These are phyloP conservation scores for Nycticorax nycticorax DNA, from an alignment of 2,113 vertebrate species.

Conservation along the genomic window DNA sequence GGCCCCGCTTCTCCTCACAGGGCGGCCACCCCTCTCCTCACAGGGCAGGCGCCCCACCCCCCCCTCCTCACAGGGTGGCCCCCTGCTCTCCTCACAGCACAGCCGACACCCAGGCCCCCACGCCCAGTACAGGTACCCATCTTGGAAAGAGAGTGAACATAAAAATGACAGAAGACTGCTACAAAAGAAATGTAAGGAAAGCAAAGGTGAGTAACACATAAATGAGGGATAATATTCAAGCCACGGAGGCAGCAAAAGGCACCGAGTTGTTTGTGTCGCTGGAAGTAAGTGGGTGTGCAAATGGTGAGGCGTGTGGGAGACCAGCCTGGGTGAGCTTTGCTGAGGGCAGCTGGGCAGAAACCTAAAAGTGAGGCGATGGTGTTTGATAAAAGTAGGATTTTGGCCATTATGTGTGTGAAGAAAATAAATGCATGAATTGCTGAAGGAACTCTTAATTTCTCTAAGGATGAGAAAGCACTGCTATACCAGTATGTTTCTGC, in stretches of 20 bases:
- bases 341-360: neutral
- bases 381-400: neutral
- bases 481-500: neutral
- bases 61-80: no score
- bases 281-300: fast-evolving
- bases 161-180: neutral
- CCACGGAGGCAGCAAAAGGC: neutral
- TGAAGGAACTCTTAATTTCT: neutral
- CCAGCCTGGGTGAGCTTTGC: neutral
- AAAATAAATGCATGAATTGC: neutral
- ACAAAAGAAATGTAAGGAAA: neutral
- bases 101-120: fast-evolving
- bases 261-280: fast-evolving
- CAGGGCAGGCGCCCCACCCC: no score
- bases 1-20: neutral
- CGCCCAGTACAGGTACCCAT: fast-evolving
- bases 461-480: neutral
- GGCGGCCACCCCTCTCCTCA: neutral
- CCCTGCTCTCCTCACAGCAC: neutral
- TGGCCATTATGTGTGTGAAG: neutral
- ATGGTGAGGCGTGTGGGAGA: fast-evolving
- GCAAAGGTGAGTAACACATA: neutral
- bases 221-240: neutral
- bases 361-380: neutral
- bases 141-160: neutral